A percentile compares a stretch with the other conserved stretches of the same genome.
These are phyloP conservation scores for Taxidea taxus DNA, from an alignment of 2,113 vertebrate genomes.

Conservation along the genomic window DNA sequence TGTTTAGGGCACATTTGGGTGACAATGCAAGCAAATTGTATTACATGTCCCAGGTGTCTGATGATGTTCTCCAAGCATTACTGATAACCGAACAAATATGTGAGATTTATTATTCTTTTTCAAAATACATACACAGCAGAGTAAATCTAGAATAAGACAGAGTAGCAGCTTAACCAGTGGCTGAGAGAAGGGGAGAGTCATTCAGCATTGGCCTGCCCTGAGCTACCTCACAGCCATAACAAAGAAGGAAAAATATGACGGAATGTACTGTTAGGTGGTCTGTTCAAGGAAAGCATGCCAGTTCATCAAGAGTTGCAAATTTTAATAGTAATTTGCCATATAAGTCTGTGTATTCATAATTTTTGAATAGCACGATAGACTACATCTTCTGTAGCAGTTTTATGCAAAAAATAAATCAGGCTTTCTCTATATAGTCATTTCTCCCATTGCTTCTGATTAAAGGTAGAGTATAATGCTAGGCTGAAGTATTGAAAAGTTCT, in stretches of 20 bases:
- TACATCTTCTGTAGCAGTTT: neutral
- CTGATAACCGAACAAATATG: conserved; percentile 1
- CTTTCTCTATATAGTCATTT: neutral
- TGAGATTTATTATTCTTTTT: neutral
- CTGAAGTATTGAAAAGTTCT: neutral
- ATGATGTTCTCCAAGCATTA: neutral
- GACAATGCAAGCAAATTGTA: neutral
- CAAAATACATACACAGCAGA: neutral
- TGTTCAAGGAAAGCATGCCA: neutral
- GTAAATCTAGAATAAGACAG: neutral
- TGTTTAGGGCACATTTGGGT: neutral
- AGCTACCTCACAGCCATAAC: neutral
- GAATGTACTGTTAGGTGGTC: neutral
- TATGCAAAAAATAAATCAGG: neutral
- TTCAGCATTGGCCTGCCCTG: neutral
- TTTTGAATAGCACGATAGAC: neutral
- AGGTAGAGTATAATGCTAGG: neutral
- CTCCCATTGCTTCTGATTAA: neutral
- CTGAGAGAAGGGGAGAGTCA: neutral
- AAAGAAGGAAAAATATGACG: neutral
- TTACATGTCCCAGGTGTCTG: neutral
- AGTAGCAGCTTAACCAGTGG: neutral
- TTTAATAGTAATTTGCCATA: neutral
- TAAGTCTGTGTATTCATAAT: neutral
- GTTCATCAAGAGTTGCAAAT: neutral